Percentiles rank a stretch among this genome's conserved stretches.
phyloP scores from a whole-genome alignment of 2,113 vertebrate species.

The Dipodomys ordii region DNA sequence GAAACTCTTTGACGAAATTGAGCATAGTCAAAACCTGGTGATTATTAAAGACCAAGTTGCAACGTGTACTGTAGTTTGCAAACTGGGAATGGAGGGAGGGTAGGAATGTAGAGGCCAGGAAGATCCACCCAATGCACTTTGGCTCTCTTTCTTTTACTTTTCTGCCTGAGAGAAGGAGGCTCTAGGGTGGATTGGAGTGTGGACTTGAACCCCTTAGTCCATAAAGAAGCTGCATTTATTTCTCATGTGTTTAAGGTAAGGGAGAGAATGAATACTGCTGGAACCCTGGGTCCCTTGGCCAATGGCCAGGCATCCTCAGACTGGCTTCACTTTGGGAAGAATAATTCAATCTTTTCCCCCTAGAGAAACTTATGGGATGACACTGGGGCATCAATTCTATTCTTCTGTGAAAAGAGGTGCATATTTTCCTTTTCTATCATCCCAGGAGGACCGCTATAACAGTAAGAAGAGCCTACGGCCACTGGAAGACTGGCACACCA shows the following conservation, averaged over 20 bases:
- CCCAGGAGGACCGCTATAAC: not conserved
- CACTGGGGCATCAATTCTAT: not conserved
- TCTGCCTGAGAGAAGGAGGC: not conserved
- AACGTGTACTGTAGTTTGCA: not conserved
- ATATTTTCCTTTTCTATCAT: not conserved
- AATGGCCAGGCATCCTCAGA: not conserved
- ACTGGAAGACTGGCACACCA: not conserved
- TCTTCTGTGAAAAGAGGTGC: not conserved
- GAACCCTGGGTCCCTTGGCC: not conserved
- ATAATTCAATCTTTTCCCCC: not conserved
- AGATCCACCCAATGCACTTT: not conserved
- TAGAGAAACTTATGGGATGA: not conserved
- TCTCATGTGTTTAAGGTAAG: not conserved
- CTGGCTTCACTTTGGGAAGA: not conserved
- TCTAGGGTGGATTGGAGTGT: not conserved
- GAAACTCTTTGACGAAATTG: not conserved
- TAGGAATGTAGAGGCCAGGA: not conserved
- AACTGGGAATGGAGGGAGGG: not conserved
- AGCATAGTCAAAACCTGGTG: not conserved
- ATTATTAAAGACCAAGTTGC: conserved; percentile 31
- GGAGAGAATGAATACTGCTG: too few relatives aligned
- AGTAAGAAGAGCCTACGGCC: not conserved
- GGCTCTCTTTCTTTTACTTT: not conserved
- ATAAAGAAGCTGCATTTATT: not conserved
- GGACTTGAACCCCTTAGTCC: not conserved